These are phyloP conservation scores for Pseudococcus longispinus DNA, from an alignment of 2,888 invertebrate genomes.

Conservation along the genomic window DNA sequence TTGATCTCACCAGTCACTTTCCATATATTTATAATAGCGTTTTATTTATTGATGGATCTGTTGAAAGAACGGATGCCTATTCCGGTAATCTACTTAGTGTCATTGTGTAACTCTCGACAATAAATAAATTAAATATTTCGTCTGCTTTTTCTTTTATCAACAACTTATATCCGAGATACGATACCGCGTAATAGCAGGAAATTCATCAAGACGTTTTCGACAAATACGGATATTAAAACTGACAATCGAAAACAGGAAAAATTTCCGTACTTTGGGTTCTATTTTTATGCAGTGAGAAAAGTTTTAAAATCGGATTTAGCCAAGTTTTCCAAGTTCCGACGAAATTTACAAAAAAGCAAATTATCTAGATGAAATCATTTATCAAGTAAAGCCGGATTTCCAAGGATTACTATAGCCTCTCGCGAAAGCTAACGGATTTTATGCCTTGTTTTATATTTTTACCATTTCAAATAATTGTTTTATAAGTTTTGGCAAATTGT, in stretches of 20 bases:
- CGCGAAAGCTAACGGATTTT: neutral
- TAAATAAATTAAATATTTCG: conserved; percentile 1
- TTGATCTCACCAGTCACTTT: conserved; percentile 21
- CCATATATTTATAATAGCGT: conserved; percentile 14
- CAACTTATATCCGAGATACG: neutral
- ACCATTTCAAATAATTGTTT: neutral
- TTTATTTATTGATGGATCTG: neutral
- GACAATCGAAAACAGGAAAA: neutral
- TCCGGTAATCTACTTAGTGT: neutral
- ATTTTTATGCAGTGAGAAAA: conserved; percentile 33
- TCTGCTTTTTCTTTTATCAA: neutral
- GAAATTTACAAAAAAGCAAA: neutral
- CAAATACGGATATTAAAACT: conserved; percentile 32
- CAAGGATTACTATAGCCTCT: neutral
- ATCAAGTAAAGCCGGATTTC: conserved; percentile 32
- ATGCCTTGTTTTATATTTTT: neutral
- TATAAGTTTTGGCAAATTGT: conserved; percentile 19
- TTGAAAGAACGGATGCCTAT: neutral
- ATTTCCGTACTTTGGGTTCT: neutral
- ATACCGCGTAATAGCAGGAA: neutral
- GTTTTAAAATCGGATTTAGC: conserved; percentile 31
- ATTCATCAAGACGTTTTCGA: conserved; percentile 21
- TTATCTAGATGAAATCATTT: conserved; percentile 38
- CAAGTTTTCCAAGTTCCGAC: neutral
- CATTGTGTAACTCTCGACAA: neutral